Conservation (phyloP, 2,113 vertebrate genomes). For the Desmodus rotundus region DNA sequence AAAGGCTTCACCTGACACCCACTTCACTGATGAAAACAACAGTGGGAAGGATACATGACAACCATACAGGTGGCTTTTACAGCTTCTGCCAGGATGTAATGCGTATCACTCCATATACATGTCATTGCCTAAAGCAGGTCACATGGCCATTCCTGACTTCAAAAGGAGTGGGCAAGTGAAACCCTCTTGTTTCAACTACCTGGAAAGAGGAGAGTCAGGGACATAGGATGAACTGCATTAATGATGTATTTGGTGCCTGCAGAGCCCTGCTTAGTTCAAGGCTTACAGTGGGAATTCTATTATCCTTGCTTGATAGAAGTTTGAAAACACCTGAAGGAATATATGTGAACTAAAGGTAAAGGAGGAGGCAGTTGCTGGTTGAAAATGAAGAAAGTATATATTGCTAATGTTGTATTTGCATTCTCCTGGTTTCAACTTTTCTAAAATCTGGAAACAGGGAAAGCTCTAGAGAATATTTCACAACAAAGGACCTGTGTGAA, state of each 20-base stretch:
- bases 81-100: background rate
- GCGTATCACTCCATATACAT: background rate
- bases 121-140: background rate
- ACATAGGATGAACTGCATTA: background rate
- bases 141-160: background rate
- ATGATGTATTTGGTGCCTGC: background rate
- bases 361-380: background rate
- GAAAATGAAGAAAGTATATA: background rate
- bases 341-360: background rate
- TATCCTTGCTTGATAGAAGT: background rate
- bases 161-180: background rate
- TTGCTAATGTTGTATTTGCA: background rate
- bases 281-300: background rate
- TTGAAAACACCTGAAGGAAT: background rate
- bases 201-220: background rate
- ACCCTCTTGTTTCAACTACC: background rate
- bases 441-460: conserved; percentile 14
- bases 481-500: background rate
- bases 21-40: background rate
- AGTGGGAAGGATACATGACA: background rate
- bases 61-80: background rate
- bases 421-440: conserved; percentile 12
- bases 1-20: background rate
- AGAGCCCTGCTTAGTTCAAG: background rate
- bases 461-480: conserved; percentile 6